Evolutionary conservation across 2,797 vertebrate genomes (phyloP).

Genomic region (Anguilla marmorata): DNA sequence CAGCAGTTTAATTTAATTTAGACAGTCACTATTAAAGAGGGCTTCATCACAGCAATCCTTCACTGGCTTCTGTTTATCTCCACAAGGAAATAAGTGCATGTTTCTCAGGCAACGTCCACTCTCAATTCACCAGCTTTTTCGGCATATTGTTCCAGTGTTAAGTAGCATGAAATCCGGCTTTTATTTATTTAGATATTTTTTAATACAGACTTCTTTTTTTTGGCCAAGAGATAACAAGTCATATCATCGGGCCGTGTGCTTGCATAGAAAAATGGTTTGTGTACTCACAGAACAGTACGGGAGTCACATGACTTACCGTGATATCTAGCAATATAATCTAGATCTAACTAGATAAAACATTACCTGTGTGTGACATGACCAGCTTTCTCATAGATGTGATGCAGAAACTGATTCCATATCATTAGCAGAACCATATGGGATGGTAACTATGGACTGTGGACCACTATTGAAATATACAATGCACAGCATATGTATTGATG

Average conservation of each 20-base stretch:
- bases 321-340: no score
- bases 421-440: not conserved
- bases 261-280: not conserved
- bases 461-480: not conserved
- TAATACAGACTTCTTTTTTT: not conserved
- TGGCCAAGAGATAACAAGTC: not conserved
- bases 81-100: not conserved
- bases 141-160: not conserved
- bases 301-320: not conserved
- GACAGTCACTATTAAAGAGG: constrained; percentile 12
- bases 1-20: constrained; percentile 9
- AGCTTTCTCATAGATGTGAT: not conserved
- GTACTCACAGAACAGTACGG: not conserved
- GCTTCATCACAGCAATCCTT: constrained; percentile 8
- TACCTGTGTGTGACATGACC: not conserved
- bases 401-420: not conserved
- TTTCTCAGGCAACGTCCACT: not conserved
- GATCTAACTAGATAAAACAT: not conserved
- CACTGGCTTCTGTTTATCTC: not conserved
- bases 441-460: not conserved
- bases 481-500: not conserved
- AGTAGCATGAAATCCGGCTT: not conserved
- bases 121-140: not conserved
- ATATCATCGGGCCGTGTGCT: not conserved
- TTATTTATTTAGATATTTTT: not conserved